Evolutionary conservation across 2,797 vertebrate species (phyloP), one percentile per base, ranked within the genome.

Genomic region (Mareca strepera): DNA sequence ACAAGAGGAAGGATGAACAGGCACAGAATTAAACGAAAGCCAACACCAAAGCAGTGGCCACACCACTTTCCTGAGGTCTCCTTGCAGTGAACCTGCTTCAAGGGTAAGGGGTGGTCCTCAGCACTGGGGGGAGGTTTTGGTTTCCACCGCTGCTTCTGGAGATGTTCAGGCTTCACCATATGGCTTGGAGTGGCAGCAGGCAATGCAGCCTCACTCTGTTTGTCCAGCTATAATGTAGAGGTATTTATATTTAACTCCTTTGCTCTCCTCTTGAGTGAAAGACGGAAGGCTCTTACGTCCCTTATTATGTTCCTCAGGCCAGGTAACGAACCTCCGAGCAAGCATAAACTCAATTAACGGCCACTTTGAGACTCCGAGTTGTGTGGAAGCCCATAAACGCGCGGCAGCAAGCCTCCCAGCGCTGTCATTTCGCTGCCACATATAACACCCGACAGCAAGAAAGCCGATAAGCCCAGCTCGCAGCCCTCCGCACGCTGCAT

Each of bases 341-440:
- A 85, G 70, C 37, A 87, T 22, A 74, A 94, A 81, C 75, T 74
- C 22, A 95, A 80, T 74, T 90, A 88, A 92, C 37, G 29, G 68
- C 69, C 68, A 58, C 78, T 74, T 67, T 0, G 52, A 82, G 88
- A 84, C 70, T 28, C 41, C 0, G 22, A 64, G 43, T 5, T n/a
- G 60, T 53, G 60, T 13, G 7, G 58, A 82, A 74, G 5, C 48
- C 82, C 86, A 72, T 77, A 91, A 93, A 87, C 28, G 78, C 2
- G 41, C 43, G 64, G 69, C 25, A 74, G 31, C 59, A 80, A 44
- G 0, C 41, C 70, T 94, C 81, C 85, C 78, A 60, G 60, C 1
- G 41, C 82, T 73, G 77, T 53, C 63, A 87, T 89, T 89, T 46
- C 3, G 0, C 82, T 94, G 90, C 58, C 90, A 88, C 75, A 14